A percentile compares a stretch with the other conserved stretches of the same genome.
phyloP scores from a whole-genome alignment of 2,797 vertebrate species.

The Nannoperca australis region DNA sequence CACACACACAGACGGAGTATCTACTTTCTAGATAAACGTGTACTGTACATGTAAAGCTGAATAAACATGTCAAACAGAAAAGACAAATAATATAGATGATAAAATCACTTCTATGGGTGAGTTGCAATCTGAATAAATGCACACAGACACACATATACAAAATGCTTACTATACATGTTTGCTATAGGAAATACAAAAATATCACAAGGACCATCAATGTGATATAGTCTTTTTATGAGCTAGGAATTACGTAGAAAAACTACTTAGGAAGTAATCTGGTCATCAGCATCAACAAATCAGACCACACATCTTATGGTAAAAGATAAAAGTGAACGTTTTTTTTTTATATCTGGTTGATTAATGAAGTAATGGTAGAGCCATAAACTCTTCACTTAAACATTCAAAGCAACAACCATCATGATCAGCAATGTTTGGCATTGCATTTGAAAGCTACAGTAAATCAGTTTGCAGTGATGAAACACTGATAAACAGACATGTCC shows the following conservation, averaged over 20 bases:
- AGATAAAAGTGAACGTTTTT: background rate
- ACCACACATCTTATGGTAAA: background rate
- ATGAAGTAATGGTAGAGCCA: background rate
- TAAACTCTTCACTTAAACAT: no score
- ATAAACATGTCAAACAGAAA: conserved; percentile 54
- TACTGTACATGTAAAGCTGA: conserved; percentile 45
- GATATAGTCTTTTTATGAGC: background rate
- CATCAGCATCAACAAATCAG: background rate
- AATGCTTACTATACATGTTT: background rate
- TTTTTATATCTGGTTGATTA: background rate
- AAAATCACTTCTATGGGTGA: conserved; percentile 29
- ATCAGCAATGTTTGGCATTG: conserved; percentile 12
- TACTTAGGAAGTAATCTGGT: background rate
- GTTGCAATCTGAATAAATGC: conserved; percentile 32
- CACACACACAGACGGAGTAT: conserved; percentile 51
- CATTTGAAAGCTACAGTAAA: conserved; percentile 11
- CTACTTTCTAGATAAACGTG: conserved; percentile 46
- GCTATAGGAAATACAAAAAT: conserved; percentile 15
- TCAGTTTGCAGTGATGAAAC: conserved; percentile 21
- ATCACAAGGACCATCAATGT: background rate
- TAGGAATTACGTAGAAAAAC: background rate
- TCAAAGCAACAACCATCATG: background rate
- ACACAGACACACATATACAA: conserved; percentile 9
- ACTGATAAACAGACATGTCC: conserved; percentile 21
- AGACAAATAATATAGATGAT: conserved; percentile 32